A percentile compares a stretch with the other conserved stretches of the same genome.
These are phyloP conservation scores for Stigmatopora nigra DNA, from an alignment of 2,113 vertebrate genomes.

Conservation along the genomic window DNA sequence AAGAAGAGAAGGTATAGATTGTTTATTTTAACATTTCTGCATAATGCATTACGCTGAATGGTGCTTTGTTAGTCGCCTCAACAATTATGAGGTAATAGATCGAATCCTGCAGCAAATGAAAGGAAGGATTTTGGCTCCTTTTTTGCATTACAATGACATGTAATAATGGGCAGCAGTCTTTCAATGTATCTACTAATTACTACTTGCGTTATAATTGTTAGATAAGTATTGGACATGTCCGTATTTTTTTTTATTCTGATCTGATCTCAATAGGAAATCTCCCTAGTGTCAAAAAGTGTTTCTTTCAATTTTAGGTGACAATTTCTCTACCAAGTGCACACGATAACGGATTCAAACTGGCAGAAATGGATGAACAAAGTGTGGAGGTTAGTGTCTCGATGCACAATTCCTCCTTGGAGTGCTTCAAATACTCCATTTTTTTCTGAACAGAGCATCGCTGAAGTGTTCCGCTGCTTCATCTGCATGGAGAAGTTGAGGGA, in stretches of 20 bases:
- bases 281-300: not conserved
- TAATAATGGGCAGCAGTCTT: too few species aligned
- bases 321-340: slow-evolving; percentile 8
- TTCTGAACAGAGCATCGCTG: slow-evolving; percentile 84
- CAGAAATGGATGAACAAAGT: slow-evolving; percentile 76
- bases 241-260: not conserved
- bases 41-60: too few species aligned
- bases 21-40: too few species aligned
- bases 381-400: slow-evolving; percentile 63
- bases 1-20: not conserved
- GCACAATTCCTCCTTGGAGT: not conserved
- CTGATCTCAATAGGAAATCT: not conserved
- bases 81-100: too few species aligned
- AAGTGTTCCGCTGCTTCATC: slow-evolving; percentile 98
- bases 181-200: too few species aligned
- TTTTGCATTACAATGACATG: too few species aligned
- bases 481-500: slow-evolving; percentile 98
- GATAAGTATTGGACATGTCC: not conserved
- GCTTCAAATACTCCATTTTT: not conserved
- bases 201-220: not conserved
- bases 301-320: slow-evolving; percentile 16
- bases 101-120: too few species aligned
- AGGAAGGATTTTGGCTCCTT: too few species aligned
- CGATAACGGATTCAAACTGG: slow-evolving; percentile 42
- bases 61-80: too few species aligned